Conservation (phyloP, 2,797 vertebrate genomes). For the Acrossocheilus fasciatus region DNA sequence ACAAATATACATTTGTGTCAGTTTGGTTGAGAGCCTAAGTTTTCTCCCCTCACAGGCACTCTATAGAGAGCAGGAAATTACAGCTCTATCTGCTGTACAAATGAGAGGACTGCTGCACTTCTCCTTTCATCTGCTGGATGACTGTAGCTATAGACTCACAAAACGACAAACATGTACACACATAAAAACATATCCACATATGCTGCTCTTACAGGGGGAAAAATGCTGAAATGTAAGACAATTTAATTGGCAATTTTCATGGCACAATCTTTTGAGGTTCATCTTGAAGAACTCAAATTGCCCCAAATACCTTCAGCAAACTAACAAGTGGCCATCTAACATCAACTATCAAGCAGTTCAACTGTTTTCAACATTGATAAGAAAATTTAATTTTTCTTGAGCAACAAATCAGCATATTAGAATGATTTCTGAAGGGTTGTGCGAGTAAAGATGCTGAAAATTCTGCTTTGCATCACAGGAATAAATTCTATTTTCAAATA, state of each 20-base stretch:
- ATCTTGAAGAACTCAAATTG: neutral
- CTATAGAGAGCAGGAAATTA: slow-evolving; percentile 8
- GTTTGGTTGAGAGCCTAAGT: neutral
- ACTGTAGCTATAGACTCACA: neutral
- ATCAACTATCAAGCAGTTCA: neutral
- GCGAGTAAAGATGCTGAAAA: neutral
- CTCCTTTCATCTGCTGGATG: slow-evolving; percentile 4
- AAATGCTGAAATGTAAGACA: neutral
- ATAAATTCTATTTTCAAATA: neutral
- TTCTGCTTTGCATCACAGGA: neutral
- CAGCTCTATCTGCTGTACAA: neutral
- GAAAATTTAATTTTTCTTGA: neutral
- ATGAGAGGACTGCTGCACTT: slow-evolving; percentile 7
- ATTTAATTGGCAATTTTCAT: neutral
- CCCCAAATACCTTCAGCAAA: neutral
- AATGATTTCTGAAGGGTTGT: neutral
- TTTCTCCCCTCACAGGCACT: neutral
- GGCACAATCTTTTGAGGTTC: neutral
- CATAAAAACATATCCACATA: neutral
- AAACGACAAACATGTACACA: neutral
- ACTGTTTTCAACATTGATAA: neutral
- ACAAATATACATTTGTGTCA: neutral
- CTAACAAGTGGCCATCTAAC: neutral
- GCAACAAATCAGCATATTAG: neutral
- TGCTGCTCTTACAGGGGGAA: neutral